Conservation (phyloP, 2,113 vertebrate genomes). For the Phoxinus phoxinus region DNA sequence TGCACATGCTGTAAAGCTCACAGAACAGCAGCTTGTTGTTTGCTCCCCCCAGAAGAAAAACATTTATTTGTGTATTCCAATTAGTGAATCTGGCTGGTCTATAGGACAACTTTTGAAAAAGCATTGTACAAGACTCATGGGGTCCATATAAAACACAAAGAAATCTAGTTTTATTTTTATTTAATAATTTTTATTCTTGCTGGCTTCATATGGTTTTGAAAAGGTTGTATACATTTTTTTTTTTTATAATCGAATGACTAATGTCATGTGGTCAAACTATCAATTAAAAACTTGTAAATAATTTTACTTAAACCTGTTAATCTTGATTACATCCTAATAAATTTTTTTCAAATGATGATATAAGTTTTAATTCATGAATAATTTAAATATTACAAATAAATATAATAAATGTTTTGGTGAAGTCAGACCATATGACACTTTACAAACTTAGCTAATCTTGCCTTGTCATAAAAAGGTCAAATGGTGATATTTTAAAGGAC, state of each 20-base stretch:
- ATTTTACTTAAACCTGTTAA: neutral
- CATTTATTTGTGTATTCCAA: constrained; percentile 40
- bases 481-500: neutral
- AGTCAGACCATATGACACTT: neutral
- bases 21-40: constrained; percentile 11
- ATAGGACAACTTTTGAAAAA: neutral
- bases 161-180: no score
- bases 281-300: neutral
- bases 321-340: neutral
- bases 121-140: neutral
- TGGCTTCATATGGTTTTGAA: neutral
- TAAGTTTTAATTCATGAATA: neutral
- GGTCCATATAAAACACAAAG: neutral
- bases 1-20: constrained; percentile 25
- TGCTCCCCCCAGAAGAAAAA: constrained; percentile 3
- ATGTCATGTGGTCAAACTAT: neutral
- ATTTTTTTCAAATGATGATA: neutral
- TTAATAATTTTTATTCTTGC: neutral
- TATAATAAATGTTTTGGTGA: neutral
- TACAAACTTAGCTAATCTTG: neutral
- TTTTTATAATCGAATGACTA: no score
- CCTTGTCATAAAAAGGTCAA: neutral
- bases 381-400: no score
- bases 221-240: no score
- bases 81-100: neutral